Percentiles rank a stretch among this genome's conserved stretches.
Conservation (phyloP, 1,140 invertebrate genomes). For the Drosophila obscura region DNA sequence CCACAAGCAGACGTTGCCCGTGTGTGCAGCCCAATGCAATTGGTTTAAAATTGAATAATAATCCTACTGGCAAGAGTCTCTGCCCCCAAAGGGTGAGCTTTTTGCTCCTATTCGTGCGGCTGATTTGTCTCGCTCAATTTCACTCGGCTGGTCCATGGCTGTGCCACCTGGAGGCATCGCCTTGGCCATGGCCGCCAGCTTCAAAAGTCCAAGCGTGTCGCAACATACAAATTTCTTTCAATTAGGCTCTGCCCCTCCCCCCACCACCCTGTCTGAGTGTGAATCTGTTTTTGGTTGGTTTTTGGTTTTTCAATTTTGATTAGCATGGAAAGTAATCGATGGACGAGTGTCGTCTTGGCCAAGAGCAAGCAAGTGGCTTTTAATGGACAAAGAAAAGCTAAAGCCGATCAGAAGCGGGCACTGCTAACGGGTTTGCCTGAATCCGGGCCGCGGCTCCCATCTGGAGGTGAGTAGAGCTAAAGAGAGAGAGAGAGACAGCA, state of each 20-base stretch:
- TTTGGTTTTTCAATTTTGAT: constrained; percentile 39
- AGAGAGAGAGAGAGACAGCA: constrained; percentile 21
- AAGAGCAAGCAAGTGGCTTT: constrained; percentile 50
- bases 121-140: constrained; percentile 12
- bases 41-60: no score
- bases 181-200: constrained; percentile 28
- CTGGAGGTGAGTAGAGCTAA: constrained; percentile 12
- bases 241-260: constrained; percentile 24
- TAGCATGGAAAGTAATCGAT: constrained; percentile 69
- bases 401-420: constrained; percentile 44
- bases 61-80: no score
- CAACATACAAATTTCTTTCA: constrained; percentile 56
- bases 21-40: no score
- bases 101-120: background rate
- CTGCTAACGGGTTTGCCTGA: constrained; percentile 56
- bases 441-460: constrained; percentile 55
- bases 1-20: no score
- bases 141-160: constrained; percentile 12
- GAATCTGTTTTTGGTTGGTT: constrained; percentile 12
- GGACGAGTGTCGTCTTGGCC: constrained; percentile 29
- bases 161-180: constrained; percentile 39
- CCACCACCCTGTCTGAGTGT: constrained; percentile 19
- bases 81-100: no score
- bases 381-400: constrained; percentile 56
- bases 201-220: constrained; percentile 34